phyloP scores from a whole-genome alignment of 2,113 vertebrate species.

The Xenotilapia longispinis region DNA sequence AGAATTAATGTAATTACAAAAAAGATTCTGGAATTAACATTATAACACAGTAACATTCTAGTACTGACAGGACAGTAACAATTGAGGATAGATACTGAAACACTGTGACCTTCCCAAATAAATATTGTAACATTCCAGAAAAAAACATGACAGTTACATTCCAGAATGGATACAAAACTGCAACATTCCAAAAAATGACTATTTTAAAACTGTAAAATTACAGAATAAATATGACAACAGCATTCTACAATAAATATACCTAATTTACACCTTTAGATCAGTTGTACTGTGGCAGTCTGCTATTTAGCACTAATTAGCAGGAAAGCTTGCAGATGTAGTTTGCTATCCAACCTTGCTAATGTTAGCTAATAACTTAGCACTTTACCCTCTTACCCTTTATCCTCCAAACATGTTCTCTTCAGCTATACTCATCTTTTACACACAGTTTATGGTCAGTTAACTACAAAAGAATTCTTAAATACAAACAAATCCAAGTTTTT shows the following conservation, averaged over 20 bases:
- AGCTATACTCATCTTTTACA: not conserved
- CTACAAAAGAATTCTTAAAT: not conserved
- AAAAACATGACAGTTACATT: not conserved
- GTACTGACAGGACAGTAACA: not conserved
- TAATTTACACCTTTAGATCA: not conserved
- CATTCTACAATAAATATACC: not conserved
- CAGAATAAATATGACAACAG: not conserved
- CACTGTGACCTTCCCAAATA: not conserved
- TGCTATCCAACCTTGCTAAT: not conserved
- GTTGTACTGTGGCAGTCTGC: not conserved
- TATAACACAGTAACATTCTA: not conserved
- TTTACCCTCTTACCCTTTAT: not conserved
- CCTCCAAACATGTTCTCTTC: not conserved
- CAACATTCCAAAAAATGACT: not conserved
- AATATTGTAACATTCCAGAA: not conserved
- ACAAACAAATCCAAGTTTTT: not conserved
- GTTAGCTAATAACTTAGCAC: not conserved
- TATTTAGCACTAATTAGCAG: not conserved
- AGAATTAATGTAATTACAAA: not conserved
- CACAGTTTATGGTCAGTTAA: not conserved
- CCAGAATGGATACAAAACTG: not conserved
- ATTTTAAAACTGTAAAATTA: not conserved
- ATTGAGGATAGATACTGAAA: not conserved
- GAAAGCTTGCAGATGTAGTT: not conserved
- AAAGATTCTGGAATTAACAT: not conserved